Evolutionary conservation across 1,140 invertebrate species (phyloP).

Genomic region (Drosophila trapezifrons): DNA sequence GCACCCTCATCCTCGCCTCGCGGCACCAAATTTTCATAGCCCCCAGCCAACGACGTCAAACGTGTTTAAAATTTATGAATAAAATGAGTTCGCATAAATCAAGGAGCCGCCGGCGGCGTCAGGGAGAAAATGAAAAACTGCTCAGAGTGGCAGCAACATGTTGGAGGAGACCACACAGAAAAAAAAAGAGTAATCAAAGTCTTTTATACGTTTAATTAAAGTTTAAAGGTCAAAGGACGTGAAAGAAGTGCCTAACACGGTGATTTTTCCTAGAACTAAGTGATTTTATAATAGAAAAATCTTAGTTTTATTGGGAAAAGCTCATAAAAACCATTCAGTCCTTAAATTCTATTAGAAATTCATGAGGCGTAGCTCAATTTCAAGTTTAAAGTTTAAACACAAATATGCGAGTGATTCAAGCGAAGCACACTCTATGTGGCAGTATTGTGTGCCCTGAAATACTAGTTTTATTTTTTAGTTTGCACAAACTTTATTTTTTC

Average conservation of each 20-base stretch:
- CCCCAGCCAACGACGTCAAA: conserved; percentile 35
- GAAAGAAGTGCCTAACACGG: neutral
- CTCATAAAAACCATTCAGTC: too few species aligned
- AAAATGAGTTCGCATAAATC: conserved; percentile 80
- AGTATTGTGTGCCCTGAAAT: neutral
- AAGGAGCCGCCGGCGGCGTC: conserved; percentile 37
- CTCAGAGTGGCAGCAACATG: conserved; percentile 40
- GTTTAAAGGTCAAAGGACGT: neutral
- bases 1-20: neutral
- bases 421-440: too few species aligned
- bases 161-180: conserved; percentile 11
- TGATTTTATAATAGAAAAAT: too few species aligned
- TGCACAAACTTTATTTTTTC: conserved; percentile 5
- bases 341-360: too few species aligned
- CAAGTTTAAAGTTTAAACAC: too few species aligned
- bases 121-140: conserved; percentile 60
- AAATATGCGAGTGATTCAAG: neutral
- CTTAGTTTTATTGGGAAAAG: too few species aligned
- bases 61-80: conserved; percentile 80
- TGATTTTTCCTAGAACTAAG: too few species aligned
- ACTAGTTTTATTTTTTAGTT: conserved; percentile 14
- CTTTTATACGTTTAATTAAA: neutral
- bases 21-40: conserved; percentile 24
- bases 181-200: conserved; percentile 20
- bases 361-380: too few species aligned